Conservation (phyloP, 2,797 vertebrate genomes). For the Phrynocephalus forsythii region DNA sequence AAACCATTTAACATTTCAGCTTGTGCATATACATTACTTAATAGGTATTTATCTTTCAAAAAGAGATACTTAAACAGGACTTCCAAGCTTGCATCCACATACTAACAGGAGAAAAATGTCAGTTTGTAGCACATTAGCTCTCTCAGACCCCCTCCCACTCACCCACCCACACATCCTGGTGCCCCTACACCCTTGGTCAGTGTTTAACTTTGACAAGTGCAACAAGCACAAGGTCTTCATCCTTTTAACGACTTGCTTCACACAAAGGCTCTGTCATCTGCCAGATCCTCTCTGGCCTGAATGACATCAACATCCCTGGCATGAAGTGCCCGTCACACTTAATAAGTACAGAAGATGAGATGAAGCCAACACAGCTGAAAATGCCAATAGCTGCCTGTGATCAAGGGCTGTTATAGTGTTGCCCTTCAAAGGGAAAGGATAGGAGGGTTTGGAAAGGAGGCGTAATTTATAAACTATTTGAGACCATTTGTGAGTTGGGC, state of each 20-base stretch:
- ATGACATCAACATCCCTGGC: slow-evolving; percentile 73
- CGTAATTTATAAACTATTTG: neutral
- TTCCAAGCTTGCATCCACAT: slow-evolving; percentile 81
- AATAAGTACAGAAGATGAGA: slow-evolving; percentile 75
- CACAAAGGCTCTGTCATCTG: slow-evolving; percentile 69
- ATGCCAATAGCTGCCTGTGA: slow-evolving; percentile 67
- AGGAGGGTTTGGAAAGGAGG: neutral
- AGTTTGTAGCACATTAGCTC: slow-evolving; percentile 77
- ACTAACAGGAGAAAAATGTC: slow-evolving; percentile 75
- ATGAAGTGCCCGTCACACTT: slow-evolving; percentile 82
- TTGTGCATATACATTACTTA: slow-evolving; percentile 94
- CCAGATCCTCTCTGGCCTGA: slow-evolving; percentile 69
- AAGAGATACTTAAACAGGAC: slow-evolving; percentile 87
- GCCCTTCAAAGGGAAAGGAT: slow-evolving; percentile 70
- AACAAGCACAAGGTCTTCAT: slow-evolving; percentile 66
- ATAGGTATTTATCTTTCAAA: slow-evolving; percentile 98
- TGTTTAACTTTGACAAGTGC: slow-evolving; percentile 80
- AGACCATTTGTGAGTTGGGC: neutral
- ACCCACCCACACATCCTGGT: neutral
- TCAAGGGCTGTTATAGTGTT: slow-evolving; percentile 53
- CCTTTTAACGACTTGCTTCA: slow-evolving; percentile 56
- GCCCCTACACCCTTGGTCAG: slow-evolving; percentile 41
- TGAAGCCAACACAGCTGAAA: slow-evolving; percentile 82
- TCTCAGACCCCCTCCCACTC: slow-evolving; percentile 21
- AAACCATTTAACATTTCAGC: slow-evolving; percentile 96